These are phyloP conservation scores for Oryzias sinensis DNA, from an alignment of 2,797 vertebrate species.

Conservation along the genomic window DNA sequence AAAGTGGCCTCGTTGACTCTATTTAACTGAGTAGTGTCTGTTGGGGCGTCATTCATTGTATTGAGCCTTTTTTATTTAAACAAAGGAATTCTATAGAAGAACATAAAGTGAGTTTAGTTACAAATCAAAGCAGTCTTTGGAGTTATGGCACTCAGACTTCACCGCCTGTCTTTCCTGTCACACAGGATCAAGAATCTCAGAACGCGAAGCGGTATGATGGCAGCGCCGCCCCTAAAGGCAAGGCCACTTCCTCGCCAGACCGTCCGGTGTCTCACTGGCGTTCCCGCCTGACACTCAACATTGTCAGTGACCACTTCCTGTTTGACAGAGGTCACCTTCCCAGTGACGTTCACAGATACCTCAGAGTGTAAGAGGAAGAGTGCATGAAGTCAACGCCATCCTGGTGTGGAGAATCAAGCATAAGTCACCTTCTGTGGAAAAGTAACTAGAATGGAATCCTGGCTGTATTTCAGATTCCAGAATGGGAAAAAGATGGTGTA, in stretches of 20 bases:
- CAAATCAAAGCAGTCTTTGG: too few relatives aligned
- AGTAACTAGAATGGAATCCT: too few relatives aligned
- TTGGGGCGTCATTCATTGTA: too few relatives aligned
- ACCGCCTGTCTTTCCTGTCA: neutral
- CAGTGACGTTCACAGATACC: constrained; percentile 92
- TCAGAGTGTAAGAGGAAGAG: constrained; percentile 86
- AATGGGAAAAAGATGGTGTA: constrained; percentile 91
- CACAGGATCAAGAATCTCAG: constrained; percentile 39
- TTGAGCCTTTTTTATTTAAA: too few relatives aligned
- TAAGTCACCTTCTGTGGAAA: too few relatives aligned
- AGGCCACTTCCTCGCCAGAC: constrained; percentile 38
- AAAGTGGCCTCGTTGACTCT: too few relatives aligned
- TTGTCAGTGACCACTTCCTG: constrained; percentile 90
- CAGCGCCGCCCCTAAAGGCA: constrained; percentile 13
- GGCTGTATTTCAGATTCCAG: constrained; percentile 79
- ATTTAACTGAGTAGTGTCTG: too few relatives aligned
- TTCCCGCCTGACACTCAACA: constrained; percentile 87
- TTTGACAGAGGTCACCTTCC: constrained; percentile 91
- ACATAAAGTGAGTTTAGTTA: too few relatives aligned
- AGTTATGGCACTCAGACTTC: too few relatives aligned
- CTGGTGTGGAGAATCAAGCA: too few relatives aligned
- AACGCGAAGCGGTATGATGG: constrained; percentile 31
- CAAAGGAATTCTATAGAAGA: too few relatives aligned
- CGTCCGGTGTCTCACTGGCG: constrained; percentile 92
- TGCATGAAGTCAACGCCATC: neutral